phyloP scores from a whole-genome alignment of 2,888 invertebrate species.

The Agrilus mali region DNA sequence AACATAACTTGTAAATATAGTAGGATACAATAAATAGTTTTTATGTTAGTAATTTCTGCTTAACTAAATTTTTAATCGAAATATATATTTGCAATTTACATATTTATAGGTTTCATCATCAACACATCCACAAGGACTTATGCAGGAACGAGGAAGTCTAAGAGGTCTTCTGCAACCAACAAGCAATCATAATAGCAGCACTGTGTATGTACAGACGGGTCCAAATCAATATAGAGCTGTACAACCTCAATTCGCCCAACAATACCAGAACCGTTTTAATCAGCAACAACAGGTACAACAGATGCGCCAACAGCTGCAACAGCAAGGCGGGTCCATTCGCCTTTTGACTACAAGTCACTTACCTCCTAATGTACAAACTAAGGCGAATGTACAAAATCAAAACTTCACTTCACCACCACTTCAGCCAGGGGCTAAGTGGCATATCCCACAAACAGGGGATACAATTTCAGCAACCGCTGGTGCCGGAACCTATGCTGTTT shows the following conservation, averaged over 20 bases:
- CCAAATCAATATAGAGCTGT: constrained; percentile 33
- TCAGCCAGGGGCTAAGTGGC: constrained; percentile 53
- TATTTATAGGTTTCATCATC: constrained; percentile 39
- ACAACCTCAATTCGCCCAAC: constrained; percentile 31
- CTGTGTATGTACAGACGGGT: constrained; percentile 33
- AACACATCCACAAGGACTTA: constrained; percentile 45
- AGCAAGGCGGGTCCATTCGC: constrained; percentile 8
- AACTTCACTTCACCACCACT: constrained; percentile 19
- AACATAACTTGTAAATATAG: too few species aligned
- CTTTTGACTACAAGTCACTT: constrained; percentile 6
- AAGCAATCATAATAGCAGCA: constrained; percentile 15
- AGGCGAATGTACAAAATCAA: constrained; percentile 7
- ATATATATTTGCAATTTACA: too few species aligned
- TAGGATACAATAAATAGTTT: too few species aligned
- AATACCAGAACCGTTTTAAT: constrained; percentile 25
- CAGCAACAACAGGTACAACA: constrained; percentile 18
- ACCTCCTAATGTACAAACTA: constrained; percentile 8
- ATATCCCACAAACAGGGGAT: constrained; percentile 47
- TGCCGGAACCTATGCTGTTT: constrained; percentile 6
- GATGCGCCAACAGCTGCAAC: constrained; percentile 8
- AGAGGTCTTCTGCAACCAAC: constrained; percentile 31
- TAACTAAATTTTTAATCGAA: too few species aligned
- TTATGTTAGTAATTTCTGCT: too few species aligned
- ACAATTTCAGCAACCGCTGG: constrained; percentile 6
- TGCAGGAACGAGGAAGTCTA: constrained; percentile 30